These are phyloP conservation scores for Lysandra bellargus DNA, from an alignment of 2,888 invertebrate species.

Conservation along the genomic window DNA sequence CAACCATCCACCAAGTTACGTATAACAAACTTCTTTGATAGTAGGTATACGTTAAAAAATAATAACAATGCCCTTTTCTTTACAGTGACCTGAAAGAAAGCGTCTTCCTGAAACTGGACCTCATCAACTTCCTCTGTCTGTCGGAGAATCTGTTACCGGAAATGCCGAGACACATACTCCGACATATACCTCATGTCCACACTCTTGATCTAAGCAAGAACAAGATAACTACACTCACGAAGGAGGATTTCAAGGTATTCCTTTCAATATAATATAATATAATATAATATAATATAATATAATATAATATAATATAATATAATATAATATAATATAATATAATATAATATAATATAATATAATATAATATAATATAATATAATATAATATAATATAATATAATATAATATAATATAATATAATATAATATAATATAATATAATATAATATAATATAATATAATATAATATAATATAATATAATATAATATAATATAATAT, in stretches of 20 bases:
- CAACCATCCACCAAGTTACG: background rate
- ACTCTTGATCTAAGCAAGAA: conserved; percentile 92
- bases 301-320: no score
- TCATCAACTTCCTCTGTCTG: conserved; percentile 88
- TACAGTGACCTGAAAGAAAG: conserved; percentile 86
- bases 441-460: no score
- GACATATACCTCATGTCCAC: conserved; percentile 87
- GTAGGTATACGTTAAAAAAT: background rate
- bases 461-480: no score
- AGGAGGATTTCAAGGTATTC: conserved; percentile 86
- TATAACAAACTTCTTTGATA: no score
- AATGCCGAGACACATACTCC: conserved; percentile 88
- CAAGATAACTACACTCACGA: conserved; percentile 85
- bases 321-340: no score
- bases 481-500: no score
- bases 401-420: no score
- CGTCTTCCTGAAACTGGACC: conserved; percentile 87
- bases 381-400: no score
- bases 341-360: no score
- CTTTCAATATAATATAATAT: conserved; percentile 14
- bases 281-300: no score
- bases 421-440: no score
- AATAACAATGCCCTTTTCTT: conserved; percentile 41
- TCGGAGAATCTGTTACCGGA: conserved; percentile 88
- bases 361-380: no score